phyloP scores from a whole-genome alignment of 2,888 invertebrate species.

The Chrysina gloriosa region DNA sequence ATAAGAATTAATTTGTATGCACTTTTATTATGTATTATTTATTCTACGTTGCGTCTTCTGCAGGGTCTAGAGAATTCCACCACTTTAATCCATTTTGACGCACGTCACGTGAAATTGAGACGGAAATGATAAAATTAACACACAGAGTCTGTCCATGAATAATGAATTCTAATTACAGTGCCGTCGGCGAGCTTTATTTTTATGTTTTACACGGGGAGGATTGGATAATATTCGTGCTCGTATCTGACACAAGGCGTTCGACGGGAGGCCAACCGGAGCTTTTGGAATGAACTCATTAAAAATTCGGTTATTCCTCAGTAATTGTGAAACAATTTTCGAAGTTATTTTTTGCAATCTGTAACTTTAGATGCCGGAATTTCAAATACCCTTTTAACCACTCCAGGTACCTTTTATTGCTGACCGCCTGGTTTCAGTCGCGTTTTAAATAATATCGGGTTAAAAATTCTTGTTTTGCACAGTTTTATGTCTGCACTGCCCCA shows the following conservation, averaged over 20 bases:
- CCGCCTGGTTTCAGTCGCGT: neutral
- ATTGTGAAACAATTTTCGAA: conserved; percentile 26
- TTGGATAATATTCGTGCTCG: conserved; percentile 3
- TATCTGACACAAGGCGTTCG: neutral
- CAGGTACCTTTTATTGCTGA: neutral
- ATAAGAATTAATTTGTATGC: conserved; percentile 15
- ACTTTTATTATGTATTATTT: conserved; percentile 4
- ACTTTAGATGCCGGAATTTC: neutral
- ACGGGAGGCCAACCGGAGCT: neutral
- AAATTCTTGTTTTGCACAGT: neutral
- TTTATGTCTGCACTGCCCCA: too few species aligned
- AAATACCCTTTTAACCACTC: neutral
- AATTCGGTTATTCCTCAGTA: conserved; percentile 21
- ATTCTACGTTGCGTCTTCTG: neutral
- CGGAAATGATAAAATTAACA: conserved; percentile 34
- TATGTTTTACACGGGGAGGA: conserved; percentile 24
- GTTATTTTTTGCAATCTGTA: neutral
- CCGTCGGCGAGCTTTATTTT: conserved; percentile 20
- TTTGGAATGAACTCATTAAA: conserved; percentile 20
- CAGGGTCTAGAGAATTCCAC: neutral
- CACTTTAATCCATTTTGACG: conserved; percentile 7
- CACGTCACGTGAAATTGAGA: conserved; percentile 24
- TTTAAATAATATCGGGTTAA: neutral
- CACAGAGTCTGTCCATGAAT: conserved; percentile 27
- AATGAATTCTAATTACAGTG: conserved; percentile 35